Conservation (phyloP, 2,797 vertebrate genomes). For the Leuciscus waleckii region DNA sequence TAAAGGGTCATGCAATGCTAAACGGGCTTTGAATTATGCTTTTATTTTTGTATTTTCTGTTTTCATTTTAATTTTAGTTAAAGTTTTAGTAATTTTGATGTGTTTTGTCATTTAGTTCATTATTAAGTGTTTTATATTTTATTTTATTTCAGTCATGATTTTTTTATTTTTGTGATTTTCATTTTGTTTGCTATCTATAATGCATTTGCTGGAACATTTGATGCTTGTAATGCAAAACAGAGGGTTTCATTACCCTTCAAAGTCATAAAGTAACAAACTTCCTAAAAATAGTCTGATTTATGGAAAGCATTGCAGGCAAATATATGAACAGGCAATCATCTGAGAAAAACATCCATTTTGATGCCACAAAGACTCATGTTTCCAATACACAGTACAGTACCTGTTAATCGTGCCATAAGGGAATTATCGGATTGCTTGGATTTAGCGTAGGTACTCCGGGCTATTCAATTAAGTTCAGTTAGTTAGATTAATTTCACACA, state of each 20-base stretch:
- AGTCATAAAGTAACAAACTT: background rate
- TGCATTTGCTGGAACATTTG: background rate
- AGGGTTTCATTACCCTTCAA: too few relatives aligned
- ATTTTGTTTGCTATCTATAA: background rate
- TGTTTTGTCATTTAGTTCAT: too few relatives aligned
- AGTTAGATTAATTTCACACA: conserved; percentile 33
- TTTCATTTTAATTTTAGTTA: too few relatives aligned
- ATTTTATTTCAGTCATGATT: too few relatives aligned
- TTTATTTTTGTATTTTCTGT: too few relatives aligned
- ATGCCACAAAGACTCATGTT: background rate
- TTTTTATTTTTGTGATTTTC: too few relatives aligned
- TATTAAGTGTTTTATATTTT: too few relatives aligned
- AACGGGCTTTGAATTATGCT: too few relatives aligned
- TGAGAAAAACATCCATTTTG: background rate
- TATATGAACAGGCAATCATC: background rate
- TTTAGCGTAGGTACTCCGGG: conserved; percentile 20
- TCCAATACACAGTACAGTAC: background rate
- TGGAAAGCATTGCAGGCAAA: background rate
- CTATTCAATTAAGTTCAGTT: conserved; percentile 36
- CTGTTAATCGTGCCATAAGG: background rate
- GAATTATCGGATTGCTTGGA: background rate
- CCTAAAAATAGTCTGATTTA: background rate
- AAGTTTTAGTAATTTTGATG: too few relatives aligned
- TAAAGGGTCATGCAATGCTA: too few relatives aligned
- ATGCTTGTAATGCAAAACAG: background rate